These are phyloP conservation scores for Eupristina koningsbergeri DNA, from an alignment of 1,140 invertebrate genomes.

Conservation along the genomic window DNA sequence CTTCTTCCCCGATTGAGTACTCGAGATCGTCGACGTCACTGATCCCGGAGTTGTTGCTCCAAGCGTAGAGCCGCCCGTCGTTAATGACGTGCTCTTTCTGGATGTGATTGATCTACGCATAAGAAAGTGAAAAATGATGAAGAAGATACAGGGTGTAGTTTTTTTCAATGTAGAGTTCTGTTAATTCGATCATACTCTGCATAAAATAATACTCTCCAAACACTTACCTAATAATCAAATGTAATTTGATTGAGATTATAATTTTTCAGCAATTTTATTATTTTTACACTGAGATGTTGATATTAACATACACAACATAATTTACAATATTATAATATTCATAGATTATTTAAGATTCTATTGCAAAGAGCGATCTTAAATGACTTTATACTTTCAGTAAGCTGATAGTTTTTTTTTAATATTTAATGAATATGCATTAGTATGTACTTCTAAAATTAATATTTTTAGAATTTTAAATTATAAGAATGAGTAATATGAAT, in stretches of 20 bases:
- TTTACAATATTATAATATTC: too few relatives aligned
- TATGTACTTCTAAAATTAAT: neutral
- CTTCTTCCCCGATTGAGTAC: slow-evolving; percentile 62
- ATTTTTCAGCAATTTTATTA: too few relatives aligned
- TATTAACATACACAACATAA: too few relatives aligned
- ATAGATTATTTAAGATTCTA: too few relatives aligned
- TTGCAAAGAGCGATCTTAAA: too few relatives aligned
- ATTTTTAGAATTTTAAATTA: neutral
- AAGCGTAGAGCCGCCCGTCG: slow-evolving; percentile 7
- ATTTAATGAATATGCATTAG: neutral
- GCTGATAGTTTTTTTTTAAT: too few relatives aligned
- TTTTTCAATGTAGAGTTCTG: neutral
- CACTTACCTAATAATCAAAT: too few relatives aligned
- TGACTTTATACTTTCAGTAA: too few relatives aligned
- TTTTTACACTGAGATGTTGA: too few relatives aligned
- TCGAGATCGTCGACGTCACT: neutral
- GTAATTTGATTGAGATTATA: too few relatives aligned
- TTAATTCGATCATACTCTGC: too few relatives aligned
- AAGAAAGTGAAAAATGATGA: slow-evolving; percentile 28
- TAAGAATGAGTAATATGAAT: neutral
- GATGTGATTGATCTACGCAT: slow-evolving; percentile 43
- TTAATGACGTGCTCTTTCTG: slow-evolving; percentile 38
- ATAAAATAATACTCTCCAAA: too few relatives aligned
- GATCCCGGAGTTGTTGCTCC: neutral
- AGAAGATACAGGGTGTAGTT: slow-evolving; percentile 7